phyloP scores from a whole-genome alignment of 2,797 vertebrate species.

The Pristis pectinata region DNA sequence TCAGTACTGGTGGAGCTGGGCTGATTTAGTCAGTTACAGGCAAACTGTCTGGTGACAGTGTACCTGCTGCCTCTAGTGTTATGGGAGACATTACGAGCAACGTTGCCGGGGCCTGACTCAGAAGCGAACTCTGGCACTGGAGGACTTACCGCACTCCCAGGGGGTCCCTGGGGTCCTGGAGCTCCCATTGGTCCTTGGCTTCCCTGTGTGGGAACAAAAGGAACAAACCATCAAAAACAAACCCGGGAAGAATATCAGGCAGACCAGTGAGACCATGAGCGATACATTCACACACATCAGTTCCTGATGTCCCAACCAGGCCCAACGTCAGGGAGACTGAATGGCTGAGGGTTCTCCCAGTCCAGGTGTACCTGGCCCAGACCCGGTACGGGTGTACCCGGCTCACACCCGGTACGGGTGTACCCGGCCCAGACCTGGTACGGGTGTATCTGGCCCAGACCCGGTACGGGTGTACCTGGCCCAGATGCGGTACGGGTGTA shows the following conservation, averaged over 20 bases:
- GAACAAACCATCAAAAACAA: neutral
- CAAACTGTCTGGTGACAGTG: neutral
- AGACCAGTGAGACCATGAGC: neutral
- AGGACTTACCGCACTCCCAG: neutral
- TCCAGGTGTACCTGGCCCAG: too few species aligned
- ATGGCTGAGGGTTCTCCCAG: neutral
- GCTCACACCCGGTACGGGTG: too few species aligned
- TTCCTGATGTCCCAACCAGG: neutral
- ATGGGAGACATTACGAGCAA: neutral
- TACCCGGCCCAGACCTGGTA: too few species aligned
- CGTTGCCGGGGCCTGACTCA: too few species aligned
- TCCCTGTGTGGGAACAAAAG: neutral
- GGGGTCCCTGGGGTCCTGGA: neutral
- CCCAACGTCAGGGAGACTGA: neutral
- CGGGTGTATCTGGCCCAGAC: too few species aligned
- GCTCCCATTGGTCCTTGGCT: neutral
- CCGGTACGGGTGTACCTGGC: too few species aligned
- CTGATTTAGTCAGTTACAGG: neutral
- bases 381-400: too few species aligned
- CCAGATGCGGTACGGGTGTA: too few species aligned
- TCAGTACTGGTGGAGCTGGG: neutral
- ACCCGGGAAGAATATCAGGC: accelerated
- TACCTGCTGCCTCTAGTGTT: neutral
- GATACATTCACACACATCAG: neutral
- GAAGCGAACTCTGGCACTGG: neutral